Base-by-base conservation (phyloP, 2,113 vertebrate species). In the Myanophis thanlyinensis region DNA sequence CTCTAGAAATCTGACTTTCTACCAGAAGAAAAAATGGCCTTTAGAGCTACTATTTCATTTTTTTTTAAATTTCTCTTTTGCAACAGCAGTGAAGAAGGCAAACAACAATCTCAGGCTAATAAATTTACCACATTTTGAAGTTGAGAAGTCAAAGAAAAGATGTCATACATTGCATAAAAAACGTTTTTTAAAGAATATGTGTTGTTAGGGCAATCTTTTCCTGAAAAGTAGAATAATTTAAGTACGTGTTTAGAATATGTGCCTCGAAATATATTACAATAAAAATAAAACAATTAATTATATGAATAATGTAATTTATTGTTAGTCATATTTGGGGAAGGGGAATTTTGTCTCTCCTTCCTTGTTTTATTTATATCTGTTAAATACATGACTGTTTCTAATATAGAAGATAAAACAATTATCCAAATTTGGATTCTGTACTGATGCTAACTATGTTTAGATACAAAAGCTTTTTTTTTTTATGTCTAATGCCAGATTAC, bases 1-100 rank as follows among this genome's bases (percentile, higher is more conserved):
- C 73, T 51, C 30, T 27, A 46, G 62, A 96, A 96, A 93, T 88
- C 52, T 89, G 59, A 51, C 7, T 46, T 59, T 92, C 93, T 49
- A 13, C 0, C 40, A 85, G 23, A 93, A 18, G 73, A 92, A 73
- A 2, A 5, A 92, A 15, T 40, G 89, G 18, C 13, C 51, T 87
- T 86, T 27, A 91, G 30, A 93, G 1, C 13, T 90, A 59, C 11
- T 80, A 25, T 40, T 92, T 25, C 0, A 0, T 12, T 27, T 10
- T 93, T 95, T 94, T 86, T 13, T 44, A n/a, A 47, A 0, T 30
- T 23, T 54, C 8, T 88, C 52, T n/a, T 30, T 44, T 1, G 3
- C 7, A 80, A 9, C 0, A 35, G 93, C 13, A 3, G 10, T 18
- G 93, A 73, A 56, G 5, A 5, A 0, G 0, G 5, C 91, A 51